Base-by-base conservation (phyloP, 2,888 invertebrate species). In the Erebia palarica region DNA sequence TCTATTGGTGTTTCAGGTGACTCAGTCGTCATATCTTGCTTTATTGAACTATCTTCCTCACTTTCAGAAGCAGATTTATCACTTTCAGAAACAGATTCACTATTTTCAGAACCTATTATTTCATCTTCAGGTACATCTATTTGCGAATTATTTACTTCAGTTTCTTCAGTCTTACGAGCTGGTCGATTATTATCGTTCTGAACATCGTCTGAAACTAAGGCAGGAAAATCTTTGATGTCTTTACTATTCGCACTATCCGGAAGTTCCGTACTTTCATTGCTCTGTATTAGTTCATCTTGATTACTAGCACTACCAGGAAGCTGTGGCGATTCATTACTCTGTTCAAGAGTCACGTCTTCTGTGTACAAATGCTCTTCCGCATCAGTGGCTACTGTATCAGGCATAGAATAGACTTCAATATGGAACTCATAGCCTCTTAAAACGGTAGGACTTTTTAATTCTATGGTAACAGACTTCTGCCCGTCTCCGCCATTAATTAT, bases 401-500 rank as follows among this genome's bases (percentile, higher is more conserved):
- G 76, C 7, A 76, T 73, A 8, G 86, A 81, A 66, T 82, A 92
- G 0, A 88, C 88, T 79, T 88, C 81, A 1, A 92, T 79, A 42
- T 83, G 82, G 75, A 92, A 92, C 36, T 87, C 83, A 66, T 84
- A 88, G 65, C 92, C 92, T 77, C 91, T 81, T 47, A 92, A 82
- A 1, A 86, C 82, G 10, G 91, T 84, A 0, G 92, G 92, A 58
- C 92, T 91, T 76, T 90, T 87, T 1, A 93, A 76, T 77, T 91
- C 86, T 11, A 93, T 78, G 0, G 89, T 90, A 5, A 91, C 88
- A 68, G 84, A 88, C 53, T 84, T 83, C 53, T 88, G 78, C 73
- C 91, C 90, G 63, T 81, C 82, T 73, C 92, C 92, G 0, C 92
- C 92, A 63, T 87, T 85, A 0, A 87, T 78, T 10, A 93, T 85